phyloP scores from a whole-genome alignment of 37 sponge, comb jelly and placozoan species.

The Spongilla lacustris region DNA sequence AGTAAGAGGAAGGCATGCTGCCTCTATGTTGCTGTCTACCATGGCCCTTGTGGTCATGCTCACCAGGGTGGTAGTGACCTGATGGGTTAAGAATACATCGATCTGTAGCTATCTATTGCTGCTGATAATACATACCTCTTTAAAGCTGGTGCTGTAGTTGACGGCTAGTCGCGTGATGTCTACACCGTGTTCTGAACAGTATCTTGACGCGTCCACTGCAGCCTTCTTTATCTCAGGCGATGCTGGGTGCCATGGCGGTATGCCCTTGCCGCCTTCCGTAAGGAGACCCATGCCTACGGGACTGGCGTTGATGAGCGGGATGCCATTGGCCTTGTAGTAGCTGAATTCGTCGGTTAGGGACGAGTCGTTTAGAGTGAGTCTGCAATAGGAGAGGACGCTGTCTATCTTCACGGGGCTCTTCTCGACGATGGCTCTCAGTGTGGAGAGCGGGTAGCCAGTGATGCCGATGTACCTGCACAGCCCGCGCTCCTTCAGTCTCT shows the following conservation, averaged over 20 bases:
- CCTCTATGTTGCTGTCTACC: slow-evolving; percentile 59
- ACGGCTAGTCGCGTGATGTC: slow-evolving; percentile 78
- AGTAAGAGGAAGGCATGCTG: slow-evolving; percentile 31
- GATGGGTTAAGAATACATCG: neutral
- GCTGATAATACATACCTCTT: too few relatives aligned
- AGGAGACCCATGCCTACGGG: slow-evolving; percentile 92
- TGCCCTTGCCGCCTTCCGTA: slow-evolving; percentile 31
- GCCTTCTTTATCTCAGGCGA: slow-evolving; percentile 68
- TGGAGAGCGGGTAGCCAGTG: slow-evolving; percentile 84
- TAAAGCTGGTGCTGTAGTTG: slow-evolving; percentile 46
- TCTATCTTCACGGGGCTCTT: slow-evolving; percentile 75
- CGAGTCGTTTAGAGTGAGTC: slow-evolving; percentile 79
- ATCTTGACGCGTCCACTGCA: slow-evolving; percentile 67
- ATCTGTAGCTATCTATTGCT: too few relatives aligned
- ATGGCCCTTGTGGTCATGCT: slow-evolving; percentile 44
- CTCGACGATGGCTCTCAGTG: slow-evolving; percentile 52
- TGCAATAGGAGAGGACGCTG: slow-evolving; percentile 82
- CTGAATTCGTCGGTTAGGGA: slow-evolving; percentile 64
- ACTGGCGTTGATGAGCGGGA: slow-evolving; percentile 90
- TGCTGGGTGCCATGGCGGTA: slow-evolving; percentile 87
- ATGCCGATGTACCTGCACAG: slow-evolving; percentile 90
- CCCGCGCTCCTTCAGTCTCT: slow-evolving; percentile 78
- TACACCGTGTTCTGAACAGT: slow-evolving; percentile 64
- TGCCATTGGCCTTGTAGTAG: slow-evolving; percentile 68
- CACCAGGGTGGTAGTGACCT: slow-evolving; percentile 79